These are phyloP conservation scores for Coryphaenoides rupestris DNA, from an alignment of 2,113 vertebrate species.

Conservation along the genomic window DNA sequence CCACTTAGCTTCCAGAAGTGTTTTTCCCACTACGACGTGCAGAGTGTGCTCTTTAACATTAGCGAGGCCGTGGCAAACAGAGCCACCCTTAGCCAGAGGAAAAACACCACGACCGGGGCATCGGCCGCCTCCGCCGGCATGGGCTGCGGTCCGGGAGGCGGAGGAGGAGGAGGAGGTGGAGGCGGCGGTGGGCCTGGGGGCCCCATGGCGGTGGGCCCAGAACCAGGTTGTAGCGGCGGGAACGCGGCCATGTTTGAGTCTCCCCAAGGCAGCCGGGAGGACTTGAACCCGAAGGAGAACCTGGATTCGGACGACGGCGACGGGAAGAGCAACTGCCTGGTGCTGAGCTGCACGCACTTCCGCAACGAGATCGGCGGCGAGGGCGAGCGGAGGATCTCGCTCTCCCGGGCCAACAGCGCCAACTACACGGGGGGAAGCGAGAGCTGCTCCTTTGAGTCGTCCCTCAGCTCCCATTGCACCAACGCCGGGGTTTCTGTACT, in stretches of 20 bases:
- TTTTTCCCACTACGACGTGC: slow-evolving; percentile 96
- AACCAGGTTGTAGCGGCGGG: slow-evolving; percentile 47
- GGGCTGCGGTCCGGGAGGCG: slow-evolving; percentile 13
- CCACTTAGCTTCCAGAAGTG: slow-evolving; percentile 90
- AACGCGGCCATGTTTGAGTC: slow-evolving; percentile 78
- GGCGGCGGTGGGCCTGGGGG: slow-evolving; percentile 22
- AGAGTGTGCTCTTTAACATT: slow-evolving; percentile 94
- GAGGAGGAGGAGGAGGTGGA: slow-evolving; percentile 34
- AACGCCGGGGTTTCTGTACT: slow-evolving; percentile 95
- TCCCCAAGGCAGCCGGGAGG: slow-evolving; percentile 89
- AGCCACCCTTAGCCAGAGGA: slow-evolving; percentile 83
- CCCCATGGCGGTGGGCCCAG: slow-evolving; percentile 31
- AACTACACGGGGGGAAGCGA: slow-evolving; percentile 81
- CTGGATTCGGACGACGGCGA: slow-evolving; percentile 92
- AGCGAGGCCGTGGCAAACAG: slow-evolving; percentile 88
- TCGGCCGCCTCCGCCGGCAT: slow-evolving; percentile 86
- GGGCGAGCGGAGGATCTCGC: slow-evolving; percentile 87
- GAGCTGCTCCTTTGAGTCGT: slow-evolving; percentile 93
- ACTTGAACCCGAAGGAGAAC: slow-evolving; percentile 91
- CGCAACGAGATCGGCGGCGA: slow-evolving; percentile 95
- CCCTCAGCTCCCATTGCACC: slow-evolving; percentile 94
- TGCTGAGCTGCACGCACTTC: slow-evolving; percentile 88
- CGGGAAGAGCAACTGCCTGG: slow-evolving; percentile 89
- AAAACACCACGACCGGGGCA: slow-evolving; percentile 94
- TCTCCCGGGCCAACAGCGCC: slow-evolving; percentile 84